phyloP scores from a whole-genome alignment of 2,888 invertebrate species.

The Tanaodytes sp. region DNA sequence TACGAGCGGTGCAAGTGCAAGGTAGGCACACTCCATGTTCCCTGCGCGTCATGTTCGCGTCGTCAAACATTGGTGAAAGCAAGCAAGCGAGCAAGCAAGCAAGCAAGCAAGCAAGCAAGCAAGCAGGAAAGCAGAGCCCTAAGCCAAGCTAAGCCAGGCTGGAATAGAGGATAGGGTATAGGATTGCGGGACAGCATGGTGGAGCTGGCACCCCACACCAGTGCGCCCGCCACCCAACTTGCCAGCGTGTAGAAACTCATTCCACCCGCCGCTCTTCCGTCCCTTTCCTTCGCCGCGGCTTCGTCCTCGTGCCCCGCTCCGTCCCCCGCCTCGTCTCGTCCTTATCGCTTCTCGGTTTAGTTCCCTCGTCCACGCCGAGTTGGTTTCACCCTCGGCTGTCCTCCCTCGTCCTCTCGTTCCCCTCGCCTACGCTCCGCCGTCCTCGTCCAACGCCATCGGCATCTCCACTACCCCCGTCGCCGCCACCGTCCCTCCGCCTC shows the following conservation, averaged over 20 bases:
- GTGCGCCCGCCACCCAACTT: conserved; percentile 22
- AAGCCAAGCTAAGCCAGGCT: conserved; percentile 68
- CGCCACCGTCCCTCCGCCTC: no score
- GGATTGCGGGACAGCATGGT: conserved; percentile 48
- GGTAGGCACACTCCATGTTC: conserved; percentile 51
- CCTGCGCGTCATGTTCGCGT: conserved; percentile 53
- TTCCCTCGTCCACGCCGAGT: conserved; percentile 45
- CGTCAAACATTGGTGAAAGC: conserved; percentile 54
- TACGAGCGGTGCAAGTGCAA: conserved; percentile 51
- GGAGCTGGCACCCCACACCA: conserved; percentile 31
- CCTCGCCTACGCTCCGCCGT: no score
- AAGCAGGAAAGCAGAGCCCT: conserved; percentile 58
- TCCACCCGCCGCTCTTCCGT: conserved; percentile 21
- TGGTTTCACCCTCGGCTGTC: conserved; percentile 38
- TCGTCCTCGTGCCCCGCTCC: conserved; percentile 39
- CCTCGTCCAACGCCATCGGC: conserved; percentile 60
- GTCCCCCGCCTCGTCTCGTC: conserved; percentile 42
- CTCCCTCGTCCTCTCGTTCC: conserved; percentile 39
- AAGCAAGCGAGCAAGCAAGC: conserved; percentile 50
- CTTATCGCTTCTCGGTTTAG: conserved; percentile 48
- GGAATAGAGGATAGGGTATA: conserved; percentile 61
- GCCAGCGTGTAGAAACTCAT: conserved; percentile 39
- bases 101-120: conserved; percentile 47
- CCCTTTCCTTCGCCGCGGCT: conserved; percentile 33
- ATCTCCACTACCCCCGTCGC: conserved; percentile 48